A percentile compares a stretch with the other conserved stretches of the same genome.
These are phyloP conservation scores for Drosophila carrolli DNA, from an alignment of 1,140 invertebrate species.

Conservation along the genomic window DNA sequence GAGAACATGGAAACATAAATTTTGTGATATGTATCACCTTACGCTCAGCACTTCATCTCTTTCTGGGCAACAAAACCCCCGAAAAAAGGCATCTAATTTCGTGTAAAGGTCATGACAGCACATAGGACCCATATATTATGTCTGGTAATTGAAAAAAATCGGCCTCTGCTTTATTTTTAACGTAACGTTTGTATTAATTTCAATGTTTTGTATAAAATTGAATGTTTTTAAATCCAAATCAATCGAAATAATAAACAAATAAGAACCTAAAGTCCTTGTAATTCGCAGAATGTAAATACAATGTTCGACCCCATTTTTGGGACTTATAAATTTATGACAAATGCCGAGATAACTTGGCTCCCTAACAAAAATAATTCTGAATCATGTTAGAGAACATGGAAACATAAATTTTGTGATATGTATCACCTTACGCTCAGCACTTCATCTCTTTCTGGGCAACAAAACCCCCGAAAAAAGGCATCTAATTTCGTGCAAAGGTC, in stretches of 20 bases:
- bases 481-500: conserved; percentile 66
- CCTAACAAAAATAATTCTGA: conserved; percentile 11
- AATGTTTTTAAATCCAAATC: too few relatives aligned
- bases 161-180: too few relatives aligned
- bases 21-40: conserved; percentile 47
- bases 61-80: neutral
- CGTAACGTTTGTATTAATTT: too few relatives aligned
- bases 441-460: conserved; percentile 9
- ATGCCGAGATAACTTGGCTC: conserved; percentile 22
- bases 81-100: conserved; percentile 47
- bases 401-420: conserved; percentile 48
- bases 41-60: conserved; percentile 24
- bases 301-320: conserved; percentile 13
- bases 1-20: conserved; percentile 35
- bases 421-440: conserved; percentile 40
- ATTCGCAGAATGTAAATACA: conserved; percentile 7
- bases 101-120: conserved; percentile 69
- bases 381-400: conserved; percentile 13
- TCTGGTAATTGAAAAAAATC: conserved; percentile 75
- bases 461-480: conserved; percentile 16
- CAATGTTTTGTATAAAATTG: too few relatives aligned
- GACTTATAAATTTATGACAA: conserved; percentile 20
- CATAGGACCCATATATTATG: conserved; percentile 67
- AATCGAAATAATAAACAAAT: conserved; percentile 1
- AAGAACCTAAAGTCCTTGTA: conserved; percentile 4